Conservation (phyloP, 2,113 vertebrate species). For the Cyrtonyx montezumae region DNA sequence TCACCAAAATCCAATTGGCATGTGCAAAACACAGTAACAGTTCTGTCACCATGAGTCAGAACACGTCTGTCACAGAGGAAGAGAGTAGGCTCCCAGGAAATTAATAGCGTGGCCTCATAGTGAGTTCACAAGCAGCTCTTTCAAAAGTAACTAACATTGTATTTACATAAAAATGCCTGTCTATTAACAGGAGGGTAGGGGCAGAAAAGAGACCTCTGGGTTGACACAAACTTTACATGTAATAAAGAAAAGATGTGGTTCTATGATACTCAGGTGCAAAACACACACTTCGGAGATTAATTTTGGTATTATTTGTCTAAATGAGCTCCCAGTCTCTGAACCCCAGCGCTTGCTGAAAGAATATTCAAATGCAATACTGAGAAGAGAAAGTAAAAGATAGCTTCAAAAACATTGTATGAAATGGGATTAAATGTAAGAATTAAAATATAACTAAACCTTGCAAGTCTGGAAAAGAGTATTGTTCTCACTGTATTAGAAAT, state of each 20-base stretch:
- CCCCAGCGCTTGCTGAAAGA: neutral
- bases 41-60: constrained; percentile 35
- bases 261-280: neutral
- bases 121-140: constrained; percentile 16
- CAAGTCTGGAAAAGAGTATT: neutral
- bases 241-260: neutral
- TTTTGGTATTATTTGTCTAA: neutral
- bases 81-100: neutral
- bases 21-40: neutral
- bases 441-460: neutral
- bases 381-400: neutral
- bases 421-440: neutral
- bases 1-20: constrained; percentile 12
- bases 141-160: neutral
- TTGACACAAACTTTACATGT: neutral
- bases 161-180: neutral
- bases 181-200: neutral
- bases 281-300: neutral
- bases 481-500: neutral
- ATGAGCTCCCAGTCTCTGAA: neutral
- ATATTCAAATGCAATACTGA: neutral
- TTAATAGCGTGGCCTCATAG: neutral
- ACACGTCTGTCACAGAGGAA: neutral
- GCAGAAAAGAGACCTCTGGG: neutral
- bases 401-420: neutral